Percentiles rank a stretch among this genome's conserved stretches.
Evolutionary conservation across 2,888 invertebrate species (phyloP).

Genomic region (Lymantria monacha): DNA sequence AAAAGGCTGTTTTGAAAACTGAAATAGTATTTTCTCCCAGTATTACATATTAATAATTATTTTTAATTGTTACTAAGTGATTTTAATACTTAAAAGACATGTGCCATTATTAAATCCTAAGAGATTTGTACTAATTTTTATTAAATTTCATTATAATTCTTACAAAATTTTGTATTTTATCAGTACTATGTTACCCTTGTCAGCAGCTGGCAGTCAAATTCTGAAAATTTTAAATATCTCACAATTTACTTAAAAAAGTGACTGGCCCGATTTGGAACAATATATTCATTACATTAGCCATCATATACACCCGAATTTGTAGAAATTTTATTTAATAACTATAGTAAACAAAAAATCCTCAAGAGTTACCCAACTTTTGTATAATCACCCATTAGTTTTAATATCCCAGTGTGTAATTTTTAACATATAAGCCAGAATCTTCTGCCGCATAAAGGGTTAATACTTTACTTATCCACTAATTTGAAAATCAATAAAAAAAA

Average conservation of each 20-base stretch:
- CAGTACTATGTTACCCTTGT: conserved; percentile 9
- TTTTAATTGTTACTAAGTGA: conserved; percentile 2
- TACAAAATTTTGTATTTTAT: conserved; percentile 1
- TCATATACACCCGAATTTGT: conserved; percentile 21
- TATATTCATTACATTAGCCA: conserved; percentile 23
- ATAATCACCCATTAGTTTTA: conserved; percentile 12
- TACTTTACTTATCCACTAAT: too few relatives aligned
- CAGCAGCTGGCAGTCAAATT: conserved; percentile 14
- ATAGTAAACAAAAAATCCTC: conserved; percentile 21
- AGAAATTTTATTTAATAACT: conserved; percentile 17
- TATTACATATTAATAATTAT: not conserved
- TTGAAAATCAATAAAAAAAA: too few relatives aligned
- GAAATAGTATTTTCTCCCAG: not conserved
- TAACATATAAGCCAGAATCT: too few relatives aligned
- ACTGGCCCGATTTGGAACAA: conserved; percentile 23
- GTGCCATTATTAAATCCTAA: conserved; percentile 6
- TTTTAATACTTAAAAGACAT: conserved; percentile 11
- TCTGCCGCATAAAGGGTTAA: too few relatives aligned
- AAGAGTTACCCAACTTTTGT: conserved; percentile 6
- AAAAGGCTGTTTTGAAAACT: not conserved
- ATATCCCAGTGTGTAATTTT: too few relatives aligned
- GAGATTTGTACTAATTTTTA: not conserved
- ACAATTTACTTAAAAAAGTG: conserved; percentile 23
- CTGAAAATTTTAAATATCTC: conserved; percentile 9
- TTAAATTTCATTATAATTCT: conserved; percentile 1